A percentile compares a stretch with the other conserved stretches of the same genome.
phyloP scores from a whole-genome alignment of 2,888 invertebrate species.

The Taphrorychus bicolor region DNA sequence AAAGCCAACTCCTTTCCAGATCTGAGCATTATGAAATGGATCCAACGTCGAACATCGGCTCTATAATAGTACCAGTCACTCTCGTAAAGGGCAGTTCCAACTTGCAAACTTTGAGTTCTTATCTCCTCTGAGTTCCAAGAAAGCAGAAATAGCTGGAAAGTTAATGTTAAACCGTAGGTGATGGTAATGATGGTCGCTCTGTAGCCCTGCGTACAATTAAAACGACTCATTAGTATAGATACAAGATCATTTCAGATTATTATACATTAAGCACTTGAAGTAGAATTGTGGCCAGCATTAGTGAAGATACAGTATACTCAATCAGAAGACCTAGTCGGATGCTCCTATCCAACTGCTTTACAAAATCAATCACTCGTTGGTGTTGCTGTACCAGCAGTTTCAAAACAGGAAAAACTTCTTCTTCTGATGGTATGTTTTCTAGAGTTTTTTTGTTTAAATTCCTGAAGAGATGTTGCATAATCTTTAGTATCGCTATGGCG shows the following conservation, averaged over 20 bases:
- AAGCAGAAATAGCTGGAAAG: constrained; percentile 17
- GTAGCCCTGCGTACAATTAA: too few relatives aligned
- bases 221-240: too few relatives aligned
- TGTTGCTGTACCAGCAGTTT: neutral
- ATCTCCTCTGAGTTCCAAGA: constrained; percentile 23
- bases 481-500: neutral
- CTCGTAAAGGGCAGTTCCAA: constrained; percentile 15
- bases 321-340: constrained; percentile 9
- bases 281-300: constrained; percentile 16
- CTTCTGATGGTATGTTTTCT: neutral
- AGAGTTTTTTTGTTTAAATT: neutral
- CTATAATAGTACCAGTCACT: constrained; percentile 13
- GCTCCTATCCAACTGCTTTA: constrained; percentile 1
- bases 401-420: neutral
- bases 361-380: constrained; percentile 10
- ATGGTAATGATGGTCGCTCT: neutral
- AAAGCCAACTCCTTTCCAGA: constrained; percentile 5
- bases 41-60: neutral
- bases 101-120: constrained; percentile 8
- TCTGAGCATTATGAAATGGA: constrained; percentile 14
- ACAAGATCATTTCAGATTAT: too few relatives aligned
- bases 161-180: neutral
- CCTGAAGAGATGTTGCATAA: neutral
- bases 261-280: too few relatives aligned
- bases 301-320: constrained; percentile 13